A percentile compares a stretch with the other conserved stretches of the same genome.
Evolutionary conservation across 2,797 vertebrate species (phyloP).

Genomic region (Oryzias dopingdopingensis): DNA sequence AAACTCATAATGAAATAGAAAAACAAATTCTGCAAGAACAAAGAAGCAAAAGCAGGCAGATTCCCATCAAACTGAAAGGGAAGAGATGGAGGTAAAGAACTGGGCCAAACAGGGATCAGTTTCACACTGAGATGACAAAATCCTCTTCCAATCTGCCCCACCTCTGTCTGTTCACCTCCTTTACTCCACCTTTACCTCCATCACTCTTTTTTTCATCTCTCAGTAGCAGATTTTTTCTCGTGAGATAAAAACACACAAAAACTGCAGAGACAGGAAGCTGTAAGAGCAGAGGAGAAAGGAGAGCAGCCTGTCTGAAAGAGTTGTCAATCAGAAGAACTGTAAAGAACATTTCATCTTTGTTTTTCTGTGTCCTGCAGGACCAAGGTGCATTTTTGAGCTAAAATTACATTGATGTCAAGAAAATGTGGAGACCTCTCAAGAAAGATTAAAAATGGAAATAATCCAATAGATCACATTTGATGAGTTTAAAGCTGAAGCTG

Average conservation of each 20-base stretch:
- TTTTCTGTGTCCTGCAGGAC: slow-evolving; percentile 29
- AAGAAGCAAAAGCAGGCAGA: slow-evolving; percentile 9
- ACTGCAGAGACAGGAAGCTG: slow-evolving; percentile 26
- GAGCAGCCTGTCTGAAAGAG: slow-evolving; percentile 6
- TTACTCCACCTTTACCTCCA: slow-evolving; percentile 45
- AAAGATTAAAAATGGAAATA: too few species aligned
- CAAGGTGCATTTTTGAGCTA: background rate
- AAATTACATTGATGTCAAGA: too few species aligned
- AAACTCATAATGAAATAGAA: slow-evolving; percentile 17
- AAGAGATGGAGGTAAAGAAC: slow-evolving; percentile 52
- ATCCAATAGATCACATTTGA: too few species aligned
- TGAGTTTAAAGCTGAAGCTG: too few species aligned
- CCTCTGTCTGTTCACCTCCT: slow-evolving; percentile 46
- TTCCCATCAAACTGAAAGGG: slow-evolving; percentile 13
- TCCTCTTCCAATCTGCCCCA: slow-evolving; percentile 34
- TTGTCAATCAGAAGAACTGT: too few species aligned
- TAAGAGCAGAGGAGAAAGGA: slow-evolving; percentile 30
- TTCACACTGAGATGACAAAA: slow-evolving; percentile 57
- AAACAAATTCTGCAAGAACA: slow-evolving; percentile 11
- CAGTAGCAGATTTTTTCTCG: slow-evolving; percentile 20
- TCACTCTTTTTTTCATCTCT: slow-evolving; percentile 34
- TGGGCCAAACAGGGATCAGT: slow-evolving; percentile 71
- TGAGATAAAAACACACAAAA: slow-evolving; percentile 36
- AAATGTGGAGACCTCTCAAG: too few species aligned
- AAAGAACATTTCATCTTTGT: too few species aligned